Evolutionary conservation across 2,797 vertebrate species (phyloP).

Genomic region (Onychomys arenicola): DNA sequence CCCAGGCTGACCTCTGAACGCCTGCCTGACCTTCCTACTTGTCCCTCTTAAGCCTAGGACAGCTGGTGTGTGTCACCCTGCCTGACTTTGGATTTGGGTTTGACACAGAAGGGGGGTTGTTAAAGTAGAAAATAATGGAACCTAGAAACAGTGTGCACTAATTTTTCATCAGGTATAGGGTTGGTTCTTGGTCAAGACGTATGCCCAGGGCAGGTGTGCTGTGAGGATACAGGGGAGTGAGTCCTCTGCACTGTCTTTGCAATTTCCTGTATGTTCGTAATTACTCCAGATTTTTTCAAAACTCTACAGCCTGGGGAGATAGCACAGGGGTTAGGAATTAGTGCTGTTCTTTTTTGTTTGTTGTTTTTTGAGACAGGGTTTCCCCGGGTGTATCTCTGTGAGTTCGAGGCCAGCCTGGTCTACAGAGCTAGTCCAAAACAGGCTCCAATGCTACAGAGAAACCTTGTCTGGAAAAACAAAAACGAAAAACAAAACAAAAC

Average conservation of each 20-base stretch:
- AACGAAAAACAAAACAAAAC: too few species aligned
- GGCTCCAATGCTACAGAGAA: too few species aligned
- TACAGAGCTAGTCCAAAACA: too few species aligned
- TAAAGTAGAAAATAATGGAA: neutral
- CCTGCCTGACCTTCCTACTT: too few species aligned
- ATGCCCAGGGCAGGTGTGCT: neutral
- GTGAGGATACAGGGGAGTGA: neutral
- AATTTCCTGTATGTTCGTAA: neutral
- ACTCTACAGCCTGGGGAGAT: neutral
- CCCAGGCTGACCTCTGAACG: neutral
- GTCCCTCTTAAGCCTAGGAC: neutral
- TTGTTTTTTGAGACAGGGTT: neutral
- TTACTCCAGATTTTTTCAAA: neutral
- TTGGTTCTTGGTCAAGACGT: neutral
- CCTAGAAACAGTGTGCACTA: neutral
- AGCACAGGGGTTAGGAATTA: neutral
- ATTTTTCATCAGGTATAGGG: neutral
- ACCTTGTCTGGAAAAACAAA: too few species aligned
- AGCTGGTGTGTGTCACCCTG: neutral
- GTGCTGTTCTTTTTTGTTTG: neutral
- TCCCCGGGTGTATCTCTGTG: too few species aligned
- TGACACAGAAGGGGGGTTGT: neutral
- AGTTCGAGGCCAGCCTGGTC: too few species aligned
- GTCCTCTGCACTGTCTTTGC: neutral
- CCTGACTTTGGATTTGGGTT: neutral